Evolutionary conservation across 1,140 invertebrate genomes (phyloP).

Genomic region (Hydropsyche tenuis): DNA sequence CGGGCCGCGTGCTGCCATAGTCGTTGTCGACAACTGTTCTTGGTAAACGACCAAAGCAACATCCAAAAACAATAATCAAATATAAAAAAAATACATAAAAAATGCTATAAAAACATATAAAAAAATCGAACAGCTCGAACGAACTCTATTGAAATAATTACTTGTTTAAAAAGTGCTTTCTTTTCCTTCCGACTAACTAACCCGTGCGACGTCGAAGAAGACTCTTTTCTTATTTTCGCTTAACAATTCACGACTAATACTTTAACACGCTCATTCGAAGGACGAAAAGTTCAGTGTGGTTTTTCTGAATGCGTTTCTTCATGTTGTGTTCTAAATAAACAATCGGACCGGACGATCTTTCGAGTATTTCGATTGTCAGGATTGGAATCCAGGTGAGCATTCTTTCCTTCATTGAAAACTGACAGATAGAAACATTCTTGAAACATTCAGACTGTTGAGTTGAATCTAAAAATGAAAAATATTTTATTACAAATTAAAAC

Average conservation of each 20-base stretch:
- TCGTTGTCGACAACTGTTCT: constrained; percentile 24
- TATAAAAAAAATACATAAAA: constrained; percentile 6
- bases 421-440: too few species aligned
- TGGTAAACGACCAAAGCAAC: constrained; percentile 23
- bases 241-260: neutral
- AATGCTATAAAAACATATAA: neutral
- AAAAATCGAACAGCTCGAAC: neutral
- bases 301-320: constrained; percentile 8
- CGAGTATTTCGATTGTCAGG: neutral
- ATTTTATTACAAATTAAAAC: too few species aligned
- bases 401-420: too few species aligned
- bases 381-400: constrained; percentile 8
- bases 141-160: neutral
- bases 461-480: too few species aligned
- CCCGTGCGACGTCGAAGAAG: neutral
- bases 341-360: neutral
- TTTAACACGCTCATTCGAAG: neutral
- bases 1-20: neutral
- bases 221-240: neutral
- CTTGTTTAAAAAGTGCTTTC: neutral
- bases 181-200: too few species aligned
- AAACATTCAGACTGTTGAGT: too few species aligned
- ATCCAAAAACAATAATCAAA: constrained; percentile 8
- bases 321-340: neutral
- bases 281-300: neutral